Percentiles rank a stretch among this genome's conserved stretches.
phyloP scores from a whole-genome alignment of 2,113 vertebrate genomes.

The Ramphastos sulfuratus region DNA sequence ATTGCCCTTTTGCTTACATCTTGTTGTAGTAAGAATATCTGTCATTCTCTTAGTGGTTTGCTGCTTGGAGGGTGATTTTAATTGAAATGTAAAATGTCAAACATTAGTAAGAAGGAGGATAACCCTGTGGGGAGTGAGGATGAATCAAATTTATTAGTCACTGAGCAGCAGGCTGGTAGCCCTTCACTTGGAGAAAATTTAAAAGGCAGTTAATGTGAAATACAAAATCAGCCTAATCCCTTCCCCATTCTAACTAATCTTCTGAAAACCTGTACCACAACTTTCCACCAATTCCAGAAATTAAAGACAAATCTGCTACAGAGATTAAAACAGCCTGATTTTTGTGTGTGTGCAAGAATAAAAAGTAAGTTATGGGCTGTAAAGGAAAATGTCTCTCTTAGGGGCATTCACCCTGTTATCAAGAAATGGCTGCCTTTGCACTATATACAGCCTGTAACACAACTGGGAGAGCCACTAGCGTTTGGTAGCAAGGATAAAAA shows the following conservation, averaged over 20 bases:
- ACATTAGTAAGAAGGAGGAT: conserved; percentile 69
- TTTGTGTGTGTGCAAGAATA: not conserved
- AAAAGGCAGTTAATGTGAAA: conserved; percentile 28
- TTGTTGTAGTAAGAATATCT: conserved; percentile 63
- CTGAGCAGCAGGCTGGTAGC: conserved; percentile 68
- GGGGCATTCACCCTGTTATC: not conserved
- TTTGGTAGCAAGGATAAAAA: not conserved
- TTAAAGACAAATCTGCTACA: conserved; percentile 14
- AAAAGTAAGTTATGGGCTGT: conserved; percentile 6
- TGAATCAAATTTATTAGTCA: conserved; percentile 76
- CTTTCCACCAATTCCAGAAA: conserved; percentile 26
- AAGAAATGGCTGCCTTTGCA: not conserved
- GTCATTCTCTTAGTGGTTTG: conserved; percentile 66
- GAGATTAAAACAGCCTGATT: not conserved
- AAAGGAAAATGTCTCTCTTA: conserved; percentile 1
- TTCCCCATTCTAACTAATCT: not conserved
- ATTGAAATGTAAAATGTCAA: conserved; percentile 79
- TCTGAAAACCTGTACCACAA: not conserved
- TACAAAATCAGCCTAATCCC: conserved; percentile 27
- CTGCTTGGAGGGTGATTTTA: conserved; percentile 74
- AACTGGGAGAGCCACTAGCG: not conserved
- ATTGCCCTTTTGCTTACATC: conserved; percentile 58
- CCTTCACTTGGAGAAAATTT: conserved; percentile 59
- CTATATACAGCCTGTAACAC: not conserved
- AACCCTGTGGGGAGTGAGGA: conserved; percentile 58